Percentiles rank a stretch among this genome's conserved stretches.
phyloP scores from a whole-genome alignment of 2,888 invertebrate species.

The Synanthedon myopaeformis region DNA sequence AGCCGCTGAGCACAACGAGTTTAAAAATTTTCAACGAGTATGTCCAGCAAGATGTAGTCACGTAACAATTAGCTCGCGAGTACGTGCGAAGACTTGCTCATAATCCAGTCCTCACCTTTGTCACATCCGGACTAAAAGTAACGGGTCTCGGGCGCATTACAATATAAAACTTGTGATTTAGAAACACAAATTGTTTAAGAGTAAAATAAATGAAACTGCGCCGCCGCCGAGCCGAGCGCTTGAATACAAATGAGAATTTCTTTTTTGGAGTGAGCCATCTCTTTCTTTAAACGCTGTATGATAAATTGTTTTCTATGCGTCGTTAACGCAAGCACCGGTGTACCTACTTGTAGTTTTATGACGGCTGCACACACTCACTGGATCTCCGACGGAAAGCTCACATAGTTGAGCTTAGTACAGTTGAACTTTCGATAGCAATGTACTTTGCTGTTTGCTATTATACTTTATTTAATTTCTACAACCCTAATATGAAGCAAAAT shows the following conservation, averaged over 20 bases:
- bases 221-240: slow-evolving; percentile 21
- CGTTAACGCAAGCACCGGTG: slow-evolving; percentile 52
- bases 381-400: no score
- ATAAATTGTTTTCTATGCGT: slow-evolving; percentile 56
- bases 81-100: slow-evolving; percentile 32
- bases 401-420: no score
- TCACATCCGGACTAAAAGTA: slow-evolving; percentile 42
- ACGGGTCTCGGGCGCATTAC: slow-evolving; percentile 35
- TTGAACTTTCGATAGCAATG: no score
- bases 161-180: slow-evolving; percentile 52
- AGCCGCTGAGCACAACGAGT: no score
- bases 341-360: slow-evolving; percentile 46
- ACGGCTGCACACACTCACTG: no score
- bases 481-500: no score
- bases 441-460: no score
- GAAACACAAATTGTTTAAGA: slow-evolving; percentile 56
- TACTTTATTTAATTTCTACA: no score
- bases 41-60: slow-evolving; percentile 3
- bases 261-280: slow-evolving; percentile 54
- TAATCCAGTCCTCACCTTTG: slow-evolving; percentile 41
- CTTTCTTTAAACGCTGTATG: slow-evolving; percentile 49
- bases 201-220: slow-evolving; percentile 51
- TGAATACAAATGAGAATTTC: slow-evolving; percentile 59
- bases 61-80: slow-evolving; percentile 17
- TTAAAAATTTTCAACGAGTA: not conserved